These are phyloP conservation scores for Acrossocheilus wenchowensis DNA, from an alignment of 2,797 vertebrate genomes.

Conservation along the genomic window DNA sequence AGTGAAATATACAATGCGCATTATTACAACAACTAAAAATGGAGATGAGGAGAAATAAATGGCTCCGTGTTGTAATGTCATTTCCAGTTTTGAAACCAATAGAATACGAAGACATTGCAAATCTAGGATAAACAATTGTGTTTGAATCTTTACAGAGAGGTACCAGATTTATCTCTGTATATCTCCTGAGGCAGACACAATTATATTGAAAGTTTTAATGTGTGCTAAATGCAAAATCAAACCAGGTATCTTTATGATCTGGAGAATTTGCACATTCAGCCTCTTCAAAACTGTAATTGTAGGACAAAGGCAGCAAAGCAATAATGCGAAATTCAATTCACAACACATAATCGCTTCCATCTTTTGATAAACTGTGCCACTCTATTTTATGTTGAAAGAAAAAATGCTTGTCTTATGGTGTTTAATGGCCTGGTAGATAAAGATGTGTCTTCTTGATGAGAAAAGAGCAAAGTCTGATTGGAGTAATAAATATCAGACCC, in stretches of 20 bases:
- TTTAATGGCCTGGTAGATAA: slow-evolving; percentile 43
- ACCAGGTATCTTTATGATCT: neutral
- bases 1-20: slow-evolving; percentile 84
- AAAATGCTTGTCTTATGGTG: slow-evolving; percentile 8
- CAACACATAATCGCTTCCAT: neutral
- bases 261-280: neutral
- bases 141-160: neutral
- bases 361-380: slow-evolving; percentile 5
- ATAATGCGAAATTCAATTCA: slow-evolving; percentile 7
- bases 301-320: slow-evolving; percentile 16
- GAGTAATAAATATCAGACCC: slow-evolving; percentile 51
- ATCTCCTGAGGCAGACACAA: neutral
- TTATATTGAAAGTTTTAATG: neutral
- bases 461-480: slow-evolving; percentile 36
- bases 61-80: neutral
- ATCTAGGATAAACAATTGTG: neutral
- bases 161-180: neutral
- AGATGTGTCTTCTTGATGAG: slow-evolving; percentile 22
- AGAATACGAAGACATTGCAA: neutral
- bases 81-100: slow-evolving; percentile 25
- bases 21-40: slow-evolving; percentile 55
- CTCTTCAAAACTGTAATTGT: neutral
- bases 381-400: slow-evolving; percentile 12
- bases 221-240: neutral
- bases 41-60: slow-evolving; percentile 31